A percentile compares a stretch with the other conserved stretches of the same genome.
These are phyloP conservation scores for Pseudoatta argentina DNA, from an alignment of 1,140 invertebrate genomes.

Conservation along the genomic window DNA sequence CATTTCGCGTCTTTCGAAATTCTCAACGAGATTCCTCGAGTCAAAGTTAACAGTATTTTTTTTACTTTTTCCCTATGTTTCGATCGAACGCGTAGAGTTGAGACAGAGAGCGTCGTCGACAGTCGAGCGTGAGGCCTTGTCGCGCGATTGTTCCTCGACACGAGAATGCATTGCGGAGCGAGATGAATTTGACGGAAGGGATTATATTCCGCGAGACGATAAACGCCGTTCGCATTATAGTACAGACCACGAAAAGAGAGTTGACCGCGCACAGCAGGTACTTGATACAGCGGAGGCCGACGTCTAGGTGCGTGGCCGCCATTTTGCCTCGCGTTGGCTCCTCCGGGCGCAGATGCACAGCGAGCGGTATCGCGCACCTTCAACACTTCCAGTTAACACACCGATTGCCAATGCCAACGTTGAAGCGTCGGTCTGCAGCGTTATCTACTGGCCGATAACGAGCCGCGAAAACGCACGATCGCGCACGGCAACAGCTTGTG, in stretches of 20 bases:
- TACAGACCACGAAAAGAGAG: slow-evolving; percentile 94
- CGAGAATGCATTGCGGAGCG: background rate
- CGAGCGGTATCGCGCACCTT: slow-evolving; percentile 31
- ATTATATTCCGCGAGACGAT: background rate
- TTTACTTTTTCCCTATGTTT: background rate
- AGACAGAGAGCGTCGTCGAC: background rate
- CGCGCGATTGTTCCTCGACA: background rate
- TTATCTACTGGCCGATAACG: slow-evolving; percentile 56
- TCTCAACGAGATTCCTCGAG: background rate
- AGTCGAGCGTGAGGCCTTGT: background rate
- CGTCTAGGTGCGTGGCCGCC: slow-evolving; percentile 87
- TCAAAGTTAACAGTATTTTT: background rate
- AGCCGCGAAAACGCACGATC: slow-evolving; percentile 26
- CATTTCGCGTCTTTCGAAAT: background rate
- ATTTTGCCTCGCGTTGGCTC: slow-evolving; percentile 82
- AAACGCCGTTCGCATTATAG: background rate
- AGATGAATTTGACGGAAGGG: background rate
- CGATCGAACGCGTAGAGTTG: background rate
- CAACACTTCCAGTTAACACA: slow-evolving; percentile 30
- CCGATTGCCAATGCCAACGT: slow-evolving; percentile 53
- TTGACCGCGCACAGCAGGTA: slow-evolving; percentile 94
- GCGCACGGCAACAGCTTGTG: slow-evolving; percentile 9
- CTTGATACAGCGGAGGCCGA: slow-evolving; percentile 93
- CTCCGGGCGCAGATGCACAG: slow-evolving; percentile 69
- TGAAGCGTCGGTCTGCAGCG: background rate